Conservation (phyloP, 2,797 vertebrate species). For the Varecia variegata region DNA sequence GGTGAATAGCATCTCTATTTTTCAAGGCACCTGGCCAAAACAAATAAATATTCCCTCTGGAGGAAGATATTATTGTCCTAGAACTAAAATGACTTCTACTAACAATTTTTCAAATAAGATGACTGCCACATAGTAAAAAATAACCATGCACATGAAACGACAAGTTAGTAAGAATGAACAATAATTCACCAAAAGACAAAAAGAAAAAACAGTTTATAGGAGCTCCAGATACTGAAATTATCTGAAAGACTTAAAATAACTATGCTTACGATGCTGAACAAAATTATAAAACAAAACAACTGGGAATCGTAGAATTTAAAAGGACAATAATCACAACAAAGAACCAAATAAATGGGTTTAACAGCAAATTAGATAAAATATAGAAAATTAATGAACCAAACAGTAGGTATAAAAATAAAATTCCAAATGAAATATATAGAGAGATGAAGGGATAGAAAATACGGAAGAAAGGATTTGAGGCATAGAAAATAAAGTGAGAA, state of each 20-base stretch:
- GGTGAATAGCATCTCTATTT: background rate
- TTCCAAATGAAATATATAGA: background rate
- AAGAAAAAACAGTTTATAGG: background rate
- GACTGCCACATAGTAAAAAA: background rate
- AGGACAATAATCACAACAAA: background rate
- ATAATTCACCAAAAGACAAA: background rate
- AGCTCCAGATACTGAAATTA: background rate
- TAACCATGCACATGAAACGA: background rate
- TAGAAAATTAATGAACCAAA: background rate
- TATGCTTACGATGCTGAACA: background rate
- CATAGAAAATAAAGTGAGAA: background rate
- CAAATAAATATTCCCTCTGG: background rate
- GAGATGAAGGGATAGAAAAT: background rate
- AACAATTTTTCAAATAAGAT: background rate
- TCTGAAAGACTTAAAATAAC: background rate
- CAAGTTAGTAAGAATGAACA: background rate
- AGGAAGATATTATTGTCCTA: background rate
- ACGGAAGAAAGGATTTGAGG: background rate
- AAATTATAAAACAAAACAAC: background rate
- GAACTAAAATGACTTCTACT: background rate
- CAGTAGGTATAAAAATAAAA: background rate
- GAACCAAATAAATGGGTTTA: background rate
- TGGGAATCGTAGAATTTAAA: background rate
- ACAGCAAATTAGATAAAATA: background rate
- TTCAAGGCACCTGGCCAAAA: background rate